Conservation (phyloP, 2,113 vertebrate species). For the Numida meleagris region DNA sequence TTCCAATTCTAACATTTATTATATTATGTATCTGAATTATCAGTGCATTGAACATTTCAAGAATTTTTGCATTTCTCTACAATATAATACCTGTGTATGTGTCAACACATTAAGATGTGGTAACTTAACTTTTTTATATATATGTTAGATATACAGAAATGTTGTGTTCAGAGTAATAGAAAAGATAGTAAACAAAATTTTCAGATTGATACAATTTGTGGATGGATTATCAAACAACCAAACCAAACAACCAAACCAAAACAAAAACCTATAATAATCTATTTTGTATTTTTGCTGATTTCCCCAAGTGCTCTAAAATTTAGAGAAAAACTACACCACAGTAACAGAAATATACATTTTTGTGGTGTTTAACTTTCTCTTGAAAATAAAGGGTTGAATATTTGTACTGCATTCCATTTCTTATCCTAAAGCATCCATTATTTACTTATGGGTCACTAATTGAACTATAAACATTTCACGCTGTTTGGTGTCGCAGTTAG, state of each 20-base stretch:
- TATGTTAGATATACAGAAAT: neutral
- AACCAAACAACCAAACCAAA: neutral
- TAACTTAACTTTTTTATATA: neutral
- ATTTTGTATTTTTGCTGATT: neutral
- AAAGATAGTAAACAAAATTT: neutral
- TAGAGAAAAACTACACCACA: neutral
- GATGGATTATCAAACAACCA: neutral
- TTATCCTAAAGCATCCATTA: neutral
- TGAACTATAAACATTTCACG: neutral
- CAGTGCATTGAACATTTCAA: neutral
- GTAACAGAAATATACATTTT: neutral
- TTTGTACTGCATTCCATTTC: neutral
- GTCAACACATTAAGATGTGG: neutral
- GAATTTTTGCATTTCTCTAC: neutral
- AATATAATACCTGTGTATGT: neutral
- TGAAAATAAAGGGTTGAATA: neutral
- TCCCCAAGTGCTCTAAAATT: neutral
- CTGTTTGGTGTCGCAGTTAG: neutral
- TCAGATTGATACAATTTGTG: neutral
- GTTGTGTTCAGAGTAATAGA: neutral
- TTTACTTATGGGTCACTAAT: neutral
- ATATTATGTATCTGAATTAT: too few relatives aligned
- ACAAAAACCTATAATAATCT: neutral
- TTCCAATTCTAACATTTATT: neutral
- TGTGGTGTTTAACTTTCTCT: neutral